These are phyloP conservation scores for Natator depressus DNA, from an alignment of 2,113 vertebrate genomes.

Conservation along the genomic window DNA sequence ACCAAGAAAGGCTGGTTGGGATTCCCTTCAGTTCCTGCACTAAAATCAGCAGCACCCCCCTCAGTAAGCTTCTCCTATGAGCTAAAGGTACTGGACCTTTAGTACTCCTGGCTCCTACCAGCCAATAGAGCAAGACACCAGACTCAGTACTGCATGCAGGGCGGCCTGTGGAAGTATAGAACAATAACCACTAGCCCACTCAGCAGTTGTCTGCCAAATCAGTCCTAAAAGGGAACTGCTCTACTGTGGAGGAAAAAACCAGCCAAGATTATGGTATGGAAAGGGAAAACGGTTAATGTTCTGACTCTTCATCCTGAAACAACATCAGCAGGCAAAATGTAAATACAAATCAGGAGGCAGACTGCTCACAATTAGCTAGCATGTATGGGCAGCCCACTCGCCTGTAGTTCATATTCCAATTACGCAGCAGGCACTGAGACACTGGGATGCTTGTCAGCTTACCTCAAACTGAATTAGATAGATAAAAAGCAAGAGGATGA, in stretches of 20 bases:
- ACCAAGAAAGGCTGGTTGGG: neutral
- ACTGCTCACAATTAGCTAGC: neutral
- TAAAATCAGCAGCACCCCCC: neutral
- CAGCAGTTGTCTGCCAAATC: neutral
- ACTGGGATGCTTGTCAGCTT: constrained; percentile 37
- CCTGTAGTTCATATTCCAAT: neutral
- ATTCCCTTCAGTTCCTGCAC: neutral
- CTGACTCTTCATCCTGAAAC: constrained; percentile 6
- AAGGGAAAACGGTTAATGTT: neutral
- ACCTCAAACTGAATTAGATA: neutral
- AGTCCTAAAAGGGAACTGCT: neutral
- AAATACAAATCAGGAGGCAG: constrained; percentile 21
- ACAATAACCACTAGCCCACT: neutral
- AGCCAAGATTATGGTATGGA: neutral
- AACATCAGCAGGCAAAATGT: neutral
- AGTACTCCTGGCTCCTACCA: neutral
- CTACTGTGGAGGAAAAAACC: neutral
- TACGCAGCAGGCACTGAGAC: neutral
- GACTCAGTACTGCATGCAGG: neutral
- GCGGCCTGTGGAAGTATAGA: neutral
- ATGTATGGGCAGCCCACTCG: neutral
- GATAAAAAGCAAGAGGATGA: neutral
- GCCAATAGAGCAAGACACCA: neutral
- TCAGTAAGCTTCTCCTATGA: neutral
- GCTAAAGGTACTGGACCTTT: neutral